Percentiles rank a stretch among this genome's conserved stretches.
Conservation (phyloP, 2,113 vertebrate genomes). For the Hucho hucho region DNA sequence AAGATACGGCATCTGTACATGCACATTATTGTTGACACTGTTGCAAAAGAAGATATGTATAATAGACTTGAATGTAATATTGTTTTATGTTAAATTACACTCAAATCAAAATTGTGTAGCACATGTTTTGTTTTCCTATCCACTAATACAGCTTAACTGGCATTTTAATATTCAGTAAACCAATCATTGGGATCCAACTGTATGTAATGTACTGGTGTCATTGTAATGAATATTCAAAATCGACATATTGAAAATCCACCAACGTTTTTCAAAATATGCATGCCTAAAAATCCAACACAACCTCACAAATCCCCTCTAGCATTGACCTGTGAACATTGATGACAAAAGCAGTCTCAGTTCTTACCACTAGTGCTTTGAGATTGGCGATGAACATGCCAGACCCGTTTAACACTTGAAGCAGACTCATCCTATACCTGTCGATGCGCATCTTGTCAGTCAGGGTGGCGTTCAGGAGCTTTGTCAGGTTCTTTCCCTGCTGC, state of each 20-base stretch:
- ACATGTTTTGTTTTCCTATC: too few relatives aligned
- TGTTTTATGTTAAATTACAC: too few relatives aligned
- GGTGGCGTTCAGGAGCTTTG: slow-evolving; percentile 71
- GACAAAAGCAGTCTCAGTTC: slow-evolving; percentile 3
- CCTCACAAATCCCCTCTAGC: neutral
- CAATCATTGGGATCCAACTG: too few relatives aligned
- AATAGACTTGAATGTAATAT: too few relatives aligned
- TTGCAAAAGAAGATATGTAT: too few relatives aligned
- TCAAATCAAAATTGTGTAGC: too few relatives aligned
- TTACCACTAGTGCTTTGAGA: slow-evolving; percentile 24
- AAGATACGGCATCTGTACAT: too few relatives aligned
- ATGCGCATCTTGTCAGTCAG: slow-evolving; percentile 43
- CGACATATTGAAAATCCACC: neutral
- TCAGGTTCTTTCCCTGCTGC: slow-evolving; percentile 65
- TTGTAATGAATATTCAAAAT: too few relatives aligned
- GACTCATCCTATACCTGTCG: slow-evolving; percentile 33
- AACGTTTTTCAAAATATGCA: neutral
- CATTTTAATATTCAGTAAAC: too few relatives aligned
- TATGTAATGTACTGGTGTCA: too few relatives aligned
- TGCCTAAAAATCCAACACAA: neutral
- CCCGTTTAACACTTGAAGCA: slow-evolving; percentile 36
- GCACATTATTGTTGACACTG: too few relatives aligned
- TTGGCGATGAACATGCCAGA: slow-evolving; percentile 19
- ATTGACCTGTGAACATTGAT: neutral
- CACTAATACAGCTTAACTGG: too few relatives aligned